Conservation (phyloP, 2,888 invertebrate species). For the Apamea crenata region DNA sequence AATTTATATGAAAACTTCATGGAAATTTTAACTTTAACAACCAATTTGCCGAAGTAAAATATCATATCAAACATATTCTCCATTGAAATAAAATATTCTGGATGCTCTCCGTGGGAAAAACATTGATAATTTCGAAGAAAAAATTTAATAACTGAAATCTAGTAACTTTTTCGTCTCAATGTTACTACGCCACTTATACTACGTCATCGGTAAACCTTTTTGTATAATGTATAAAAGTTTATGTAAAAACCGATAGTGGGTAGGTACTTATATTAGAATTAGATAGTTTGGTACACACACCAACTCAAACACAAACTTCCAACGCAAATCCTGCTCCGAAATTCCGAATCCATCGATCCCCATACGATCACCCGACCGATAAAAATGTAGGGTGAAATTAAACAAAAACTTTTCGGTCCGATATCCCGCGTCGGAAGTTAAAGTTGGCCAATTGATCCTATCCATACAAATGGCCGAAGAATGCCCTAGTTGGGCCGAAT, state of each 20-base stretch:
- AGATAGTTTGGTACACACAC: not conserved
- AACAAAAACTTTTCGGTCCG: conserved; percentile 62
- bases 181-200: not conserved
- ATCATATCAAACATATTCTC: not conserved
- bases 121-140: too few relatives aligned
- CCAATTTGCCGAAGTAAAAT: not conserved
- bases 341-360: conserved; percentile 33
- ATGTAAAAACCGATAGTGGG: not conserved
- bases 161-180: not conserved
- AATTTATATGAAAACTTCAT: not conserved
- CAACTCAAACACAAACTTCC: conserved; percentile 44
- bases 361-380: conserved; percentile 50
- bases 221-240: not conserved
- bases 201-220: too few relatives aligned
- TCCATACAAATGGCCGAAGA: conserved; percentile 47
- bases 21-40: not conserved
- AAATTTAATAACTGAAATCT: too few relatives aligned
- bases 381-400: conserved; percentile 64
- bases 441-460: conserved; percentile 63
- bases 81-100: not conserved
- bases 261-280: not conserved
- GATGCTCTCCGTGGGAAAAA: too few relatives aligned
- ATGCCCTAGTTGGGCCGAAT: conserved; percentile 9
- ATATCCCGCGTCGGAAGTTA: conserved; percentile 42
- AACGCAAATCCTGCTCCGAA: conserved; percentile 24